phyloP scores from a whole-genome alignment of 1,140 invertebrate species.

The Lasaia peninsularis region DNA sequence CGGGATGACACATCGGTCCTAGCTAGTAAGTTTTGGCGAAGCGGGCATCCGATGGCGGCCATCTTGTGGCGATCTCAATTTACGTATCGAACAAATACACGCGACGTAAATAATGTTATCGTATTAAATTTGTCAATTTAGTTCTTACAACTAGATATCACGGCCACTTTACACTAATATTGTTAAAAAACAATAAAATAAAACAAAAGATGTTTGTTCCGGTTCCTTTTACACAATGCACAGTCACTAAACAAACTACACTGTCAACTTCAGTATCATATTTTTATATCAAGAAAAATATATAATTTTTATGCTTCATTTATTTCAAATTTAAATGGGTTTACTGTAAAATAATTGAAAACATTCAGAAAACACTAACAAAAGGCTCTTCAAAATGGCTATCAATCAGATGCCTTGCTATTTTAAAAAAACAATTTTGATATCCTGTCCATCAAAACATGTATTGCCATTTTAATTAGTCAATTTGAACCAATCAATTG shows the following conservation, averaged over 20 bases:
- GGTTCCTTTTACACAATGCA: slow-evolving; percentile 66
- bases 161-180: slow-evolving; percentile 29
- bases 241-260: slow-evolving; percentile 63
- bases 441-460: slow-evolving; percentile 66
- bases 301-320: slow-evolving; percentile 6
- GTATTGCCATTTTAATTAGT: slow-evolving; percentile 70
- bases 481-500: slow-evolving; percentile 31
- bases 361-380: slow-evolving; percentile 77
- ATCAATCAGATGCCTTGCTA: slow-evolving; percentile 72
- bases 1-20: slow-evolving; percentile 69
- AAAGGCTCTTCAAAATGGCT: slow-evolving; percentile 77
- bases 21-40: slow-evolving; percentile 70
- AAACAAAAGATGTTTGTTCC: slow-evolving; percentile 57
- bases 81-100: slow-evolving; percentile 69
- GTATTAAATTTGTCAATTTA: slow-evolving; percentile 26
- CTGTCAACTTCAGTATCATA: slow-evolving; percentile 26
- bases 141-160: slow-evolving; percentile 22
- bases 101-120: slow-evolving; percentile 59
- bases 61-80: slow-evolving; percentile 73
- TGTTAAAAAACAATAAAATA: slow-evolving; percentile 30
- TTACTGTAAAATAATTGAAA: slow-evolving; percentile 63
- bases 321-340: slow-evolving; percentile 19
- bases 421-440: slow-evolving; percentile 69
- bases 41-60: slow-evolving; percentile 67
- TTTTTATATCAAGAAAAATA: not conserved